Evolutionary conservation across 2,113 vertebrate genomes (phyloP).

Genomic region (Dipodomys ordii): DNA sequence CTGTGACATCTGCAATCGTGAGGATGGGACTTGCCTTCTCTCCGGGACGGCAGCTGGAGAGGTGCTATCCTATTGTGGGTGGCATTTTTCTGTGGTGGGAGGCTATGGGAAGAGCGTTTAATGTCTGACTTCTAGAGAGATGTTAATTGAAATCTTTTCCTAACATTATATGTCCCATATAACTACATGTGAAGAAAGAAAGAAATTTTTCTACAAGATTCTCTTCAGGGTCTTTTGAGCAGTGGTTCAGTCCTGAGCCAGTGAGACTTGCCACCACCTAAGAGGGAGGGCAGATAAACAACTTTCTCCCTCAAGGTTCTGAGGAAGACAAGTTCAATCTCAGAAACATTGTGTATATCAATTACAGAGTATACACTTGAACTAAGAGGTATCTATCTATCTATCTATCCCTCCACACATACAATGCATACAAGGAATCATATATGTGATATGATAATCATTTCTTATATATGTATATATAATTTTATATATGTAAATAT

Average conservation of each 20-base stretch:
- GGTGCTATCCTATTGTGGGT: neutral
- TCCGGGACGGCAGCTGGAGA: neutral
- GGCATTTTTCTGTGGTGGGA: neutral
- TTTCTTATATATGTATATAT: too few relatives aligned
- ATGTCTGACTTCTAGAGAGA: constrained; percentile 30
- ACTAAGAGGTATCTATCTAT: neutral
- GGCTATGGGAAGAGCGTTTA: constrained; percentile 8
- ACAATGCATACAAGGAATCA: too few relatives aligned
- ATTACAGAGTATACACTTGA: neutral
- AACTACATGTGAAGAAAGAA: neutral
- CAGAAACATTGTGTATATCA: neutral
- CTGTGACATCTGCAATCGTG: neutral
- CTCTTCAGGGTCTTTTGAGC: neutral
- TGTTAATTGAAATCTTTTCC: neutral
- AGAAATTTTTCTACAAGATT: neutral
- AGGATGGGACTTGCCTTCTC: neutral
- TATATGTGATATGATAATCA: too few relatives aligned
- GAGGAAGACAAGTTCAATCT: neutral
- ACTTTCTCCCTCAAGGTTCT: neutral
- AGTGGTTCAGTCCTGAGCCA: neutral
- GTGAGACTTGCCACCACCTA: neutral
- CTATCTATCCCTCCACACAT: too few relatives aligned
- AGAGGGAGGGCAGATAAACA: neutral
- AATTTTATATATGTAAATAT: too few relatives aligned
- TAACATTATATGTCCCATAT: neutral